These are phyloP conservation scores for Apis laboriosa DNA, from an alignment of 1,140 invertebrate species.

Conservation along the genomic window DNA sequence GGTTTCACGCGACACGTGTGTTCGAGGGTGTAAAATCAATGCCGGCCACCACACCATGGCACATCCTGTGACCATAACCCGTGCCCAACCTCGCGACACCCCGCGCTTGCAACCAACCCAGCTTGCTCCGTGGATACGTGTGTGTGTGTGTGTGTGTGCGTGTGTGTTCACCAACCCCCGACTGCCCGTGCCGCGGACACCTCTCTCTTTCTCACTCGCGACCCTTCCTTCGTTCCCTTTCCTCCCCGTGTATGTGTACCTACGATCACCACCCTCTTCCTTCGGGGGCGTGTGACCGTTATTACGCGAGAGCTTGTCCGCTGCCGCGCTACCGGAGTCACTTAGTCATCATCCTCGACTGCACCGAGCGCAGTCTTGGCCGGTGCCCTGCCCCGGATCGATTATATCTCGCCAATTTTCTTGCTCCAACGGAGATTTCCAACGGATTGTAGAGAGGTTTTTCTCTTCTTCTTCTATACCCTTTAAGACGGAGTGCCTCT, in stretches of 20 bases:
- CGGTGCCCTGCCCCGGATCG: conserved; percentile 38
- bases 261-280: conserved; percentile 57
- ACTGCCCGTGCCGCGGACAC: too few relatives aligned
- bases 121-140: too few relatives aligned
- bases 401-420: conserved; percentile 34
- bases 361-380: conserved; percentile 53
- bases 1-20: conserved; percentile 74
- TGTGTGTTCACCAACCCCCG: too few relatives aligned
- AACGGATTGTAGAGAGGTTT: background rate
- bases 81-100: conserved; percentile 47
- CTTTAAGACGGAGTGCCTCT: background rate
- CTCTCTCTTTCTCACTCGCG: background rate
- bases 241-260: background rate
- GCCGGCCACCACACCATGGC: conserved; percentile 64
- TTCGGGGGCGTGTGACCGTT: conserved; percentile 56
- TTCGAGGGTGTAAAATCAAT: conserved; percentile 77
- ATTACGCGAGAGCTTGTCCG: conserved; percentile 58
- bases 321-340: conserved; percentile 56
- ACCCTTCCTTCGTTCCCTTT: background rate
- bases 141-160: too few relatives aligned
- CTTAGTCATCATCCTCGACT: conserved; percentile 68
- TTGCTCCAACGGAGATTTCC: conserved; percentile 3
- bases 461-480: too few relatives aligned
- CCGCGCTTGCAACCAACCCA: conserved; percentile 2
- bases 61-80: conserved; percentile 68